phyloP scores from a whole-genome alignment of 2,113 vertebrate genomes.

The Hemichromis elongatus region DNA sequence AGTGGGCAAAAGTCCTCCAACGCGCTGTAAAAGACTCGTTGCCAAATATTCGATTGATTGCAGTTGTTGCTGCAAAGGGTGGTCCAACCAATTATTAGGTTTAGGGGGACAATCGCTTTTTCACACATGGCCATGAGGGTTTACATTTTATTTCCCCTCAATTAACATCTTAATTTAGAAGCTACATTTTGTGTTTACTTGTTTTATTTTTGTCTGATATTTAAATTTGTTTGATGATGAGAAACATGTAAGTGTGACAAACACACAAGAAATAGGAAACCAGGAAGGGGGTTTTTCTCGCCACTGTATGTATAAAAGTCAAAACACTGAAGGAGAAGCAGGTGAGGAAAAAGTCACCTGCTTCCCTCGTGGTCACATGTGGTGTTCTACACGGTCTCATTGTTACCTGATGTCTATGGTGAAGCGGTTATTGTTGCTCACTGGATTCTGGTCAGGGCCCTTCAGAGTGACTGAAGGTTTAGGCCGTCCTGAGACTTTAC shows the following conservation, averaged over 20 bases:
- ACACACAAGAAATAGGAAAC: not conserved
- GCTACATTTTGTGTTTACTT: not conserved
- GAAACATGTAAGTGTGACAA: not conserved
- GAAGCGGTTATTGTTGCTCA: conserved; percentile 84
- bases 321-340: not conserved
- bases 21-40: not conserved
- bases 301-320: not conserved
- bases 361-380: not conserved
- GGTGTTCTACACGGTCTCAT: not conserved
- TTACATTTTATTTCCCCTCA: not conserved
- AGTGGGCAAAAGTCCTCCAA: not conserved
- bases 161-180: not conserved
- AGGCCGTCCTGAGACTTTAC: conserved; percentile 93
- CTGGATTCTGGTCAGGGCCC: conserved; percentile 89
- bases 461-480: conserved; percentile 90
- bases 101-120: not conserved
- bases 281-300: not conserved
- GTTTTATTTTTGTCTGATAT: not conserved
- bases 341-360: no score
- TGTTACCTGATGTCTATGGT: conserved; percentile 75
- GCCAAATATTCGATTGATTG: not conserved
- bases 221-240: not conserved
- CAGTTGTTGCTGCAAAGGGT: not conserved
- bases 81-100: not conserved
- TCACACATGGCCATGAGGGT: not conserved